Conservation (phyloP, 2,888 invertebrate species). For the Digitonthophagus gazella region DNA sequence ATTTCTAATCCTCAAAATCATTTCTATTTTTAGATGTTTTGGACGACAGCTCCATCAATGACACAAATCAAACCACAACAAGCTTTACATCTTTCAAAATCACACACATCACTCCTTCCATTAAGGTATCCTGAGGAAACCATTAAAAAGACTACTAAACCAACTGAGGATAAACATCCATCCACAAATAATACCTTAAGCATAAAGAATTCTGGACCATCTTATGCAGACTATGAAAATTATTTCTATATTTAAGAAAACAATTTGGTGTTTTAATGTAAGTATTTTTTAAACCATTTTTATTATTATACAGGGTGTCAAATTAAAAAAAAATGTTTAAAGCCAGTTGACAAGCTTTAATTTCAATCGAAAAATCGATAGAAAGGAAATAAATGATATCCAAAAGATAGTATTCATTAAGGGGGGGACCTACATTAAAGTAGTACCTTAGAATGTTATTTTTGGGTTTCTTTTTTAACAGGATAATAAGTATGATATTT, state of each 20-base stretch:
- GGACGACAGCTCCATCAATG: conserved; percentile 56
- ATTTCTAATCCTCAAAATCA: no score
- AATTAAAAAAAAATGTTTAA: no score
- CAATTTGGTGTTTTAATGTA: conserved; percentile 17
- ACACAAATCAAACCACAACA: conserved; percentile 50
- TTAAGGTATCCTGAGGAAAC: conserved; percentile 42
- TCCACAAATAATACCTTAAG: conserved; percentile 37
- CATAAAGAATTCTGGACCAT: conserved; percentile 41
- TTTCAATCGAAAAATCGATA: no score
- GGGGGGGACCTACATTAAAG: no score
- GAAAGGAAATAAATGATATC: no score
- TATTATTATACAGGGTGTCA: no score
- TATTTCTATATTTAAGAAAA: conserved; percentile 61
- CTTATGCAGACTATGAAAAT: conserved; percentile 65
- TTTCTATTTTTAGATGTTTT: conserved; percentile 54
- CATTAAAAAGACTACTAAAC: conserved; percentile 38
- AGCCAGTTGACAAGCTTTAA: no score
- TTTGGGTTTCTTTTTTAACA: no score
- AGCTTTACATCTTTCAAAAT: conserved; percentile 49
- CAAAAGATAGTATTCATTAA: no score
- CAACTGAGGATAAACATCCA: conserved; percentile 34
- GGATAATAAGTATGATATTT: no score
- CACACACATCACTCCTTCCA: conserved; percentile 45
- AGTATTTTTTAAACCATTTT: not conserved
- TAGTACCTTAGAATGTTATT: no score